Base-by-base conservation (phyloP, 2,113 vertebrate genomes). In the Archilochus colubris region DNA sequence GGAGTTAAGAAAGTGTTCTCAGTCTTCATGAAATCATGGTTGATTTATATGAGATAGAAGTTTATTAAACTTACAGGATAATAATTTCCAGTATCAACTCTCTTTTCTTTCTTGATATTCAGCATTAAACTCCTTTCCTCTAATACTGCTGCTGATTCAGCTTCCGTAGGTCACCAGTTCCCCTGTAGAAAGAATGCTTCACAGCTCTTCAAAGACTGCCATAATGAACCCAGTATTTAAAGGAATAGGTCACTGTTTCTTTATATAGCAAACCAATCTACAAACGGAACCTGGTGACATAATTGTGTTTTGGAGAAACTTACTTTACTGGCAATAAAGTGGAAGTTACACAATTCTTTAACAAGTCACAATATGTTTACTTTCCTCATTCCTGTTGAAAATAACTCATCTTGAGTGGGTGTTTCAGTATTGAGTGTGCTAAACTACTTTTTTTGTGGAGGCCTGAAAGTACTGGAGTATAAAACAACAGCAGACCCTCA, bases 191-290 rank as follows among this genome's bases (percentile, higher is more conserved):
- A 92, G 44, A 70, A 75, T 21, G 86, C 50, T 55, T 9, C 53
- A 68, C 28, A 38, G 40, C 48, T 72, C 25, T 82, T 73, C 27
- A 62, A 87, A 73, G 36, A 40, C 10, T 33, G 17, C n/a, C 55
- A 62, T 14, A 25, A 82, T 53, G 50, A 75, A 7, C 13, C 31
- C 20, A 46, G 62, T 62, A 73, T 82, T 80, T 82, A 92, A 93
- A 92, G 22, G 40, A 75, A 58, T 14, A 64, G n/a, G 46, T 43
- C 2, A 3, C 36, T 64, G 44, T 82, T 46, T 82, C 77, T 92
- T 84, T 91, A 86, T 82, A 84, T 50, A 91, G 40, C 66, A 59
- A 93, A 66, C 43, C 40, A 91, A 61, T 76, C 89, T 33, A 68
- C 66, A 33, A 46, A 66, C 73, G 86, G 81, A 82, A 79, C 8